phyloP scores from a whole-genome alignment of 2,113 vertebrate genomes.

The Myotis yumanensis region DNA sequence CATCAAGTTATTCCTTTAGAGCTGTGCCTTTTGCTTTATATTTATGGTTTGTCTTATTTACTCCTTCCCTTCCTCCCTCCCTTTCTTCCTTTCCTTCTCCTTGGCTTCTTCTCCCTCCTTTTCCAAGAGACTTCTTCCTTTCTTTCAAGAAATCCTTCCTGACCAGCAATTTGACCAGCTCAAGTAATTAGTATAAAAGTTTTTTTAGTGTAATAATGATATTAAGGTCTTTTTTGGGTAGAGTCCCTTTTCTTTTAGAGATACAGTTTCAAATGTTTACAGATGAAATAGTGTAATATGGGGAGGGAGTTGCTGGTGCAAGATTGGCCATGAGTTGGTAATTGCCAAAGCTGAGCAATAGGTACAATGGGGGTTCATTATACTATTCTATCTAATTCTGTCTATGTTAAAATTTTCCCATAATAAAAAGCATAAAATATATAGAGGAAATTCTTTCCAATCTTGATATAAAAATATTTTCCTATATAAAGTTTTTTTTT shows the following conservation, averaged over 20 bases:
- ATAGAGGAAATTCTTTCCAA: not conserved
- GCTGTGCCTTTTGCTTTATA: not conserved
- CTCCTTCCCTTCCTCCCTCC: not conserved
- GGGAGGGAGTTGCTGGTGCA: not conserved
- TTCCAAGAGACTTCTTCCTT: not conserved
- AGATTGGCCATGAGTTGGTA: not conserved
- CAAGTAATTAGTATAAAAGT: not conserved
- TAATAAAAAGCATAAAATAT: not conserved
- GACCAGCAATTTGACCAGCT: not conserved
- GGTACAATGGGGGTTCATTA: not conserved
- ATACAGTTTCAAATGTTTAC: not conserved
- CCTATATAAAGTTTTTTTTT: not conserved
- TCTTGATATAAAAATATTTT: not conserved
- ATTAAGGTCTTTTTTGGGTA: not conserved
- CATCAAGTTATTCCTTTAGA: not conserved
- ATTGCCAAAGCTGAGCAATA: not conserved
- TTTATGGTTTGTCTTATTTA: not conserved
- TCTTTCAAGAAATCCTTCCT: constrained; percentile 3
- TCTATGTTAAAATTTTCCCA: not conserved
- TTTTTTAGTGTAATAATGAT: not conserved
- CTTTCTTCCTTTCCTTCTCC: not conserved
- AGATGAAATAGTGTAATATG: not conserved
- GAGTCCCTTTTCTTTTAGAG: not conserved
- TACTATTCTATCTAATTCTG: not conserved
- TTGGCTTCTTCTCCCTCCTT: not conserved